phyloP scores from a whole-genome alignment of 2,113 vertebrate species.

The Aegotheles bennettii region DNA sequence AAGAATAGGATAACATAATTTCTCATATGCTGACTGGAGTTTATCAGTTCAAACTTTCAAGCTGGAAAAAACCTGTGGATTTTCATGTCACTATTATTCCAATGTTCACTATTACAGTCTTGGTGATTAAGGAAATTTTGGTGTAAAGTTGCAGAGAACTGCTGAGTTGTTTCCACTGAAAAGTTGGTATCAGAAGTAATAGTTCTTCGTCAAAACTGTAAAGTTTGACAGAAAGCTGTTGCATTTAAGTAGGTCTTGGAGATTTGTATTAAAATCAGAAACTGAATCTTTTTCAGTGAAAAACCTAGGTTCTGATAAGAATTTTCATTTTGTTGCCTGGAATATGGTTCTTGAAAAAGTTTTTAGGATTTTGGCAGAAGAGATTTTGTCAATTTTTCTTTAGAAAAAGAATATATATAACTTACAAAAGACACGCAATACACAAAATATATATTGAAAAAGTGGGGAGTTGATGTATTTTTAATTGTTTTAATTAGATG shows the following conservation, averaged over 20 bases:
- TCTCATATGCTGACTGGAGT: neutral
- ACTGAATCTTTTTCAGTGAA: neutral
- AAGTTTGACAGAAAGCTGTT: neutral
- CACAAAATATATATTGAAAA: neutral
- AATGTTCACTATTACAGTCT: neutral
- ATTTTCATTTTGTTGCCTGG: rapidly evolving
- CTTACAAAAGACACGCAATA: rapidly evolving
- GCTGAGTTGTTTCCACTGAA: neutral
- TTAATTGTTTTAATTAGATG: neutral
- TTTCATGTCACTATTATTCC: neutral
- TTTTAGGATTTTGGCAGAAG: neutral
- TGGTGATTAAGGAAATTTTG: neutral
- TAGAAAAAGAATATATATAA: neutral
- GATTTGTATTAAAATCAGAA: neutral
- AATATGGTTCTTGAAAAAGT: neutral
- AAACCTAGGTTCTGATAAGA: neutral
- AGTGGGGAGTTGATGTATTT: rapidly evolving
- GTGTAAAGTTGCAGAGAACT: neutral
- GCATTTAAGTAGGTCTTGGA: neutral
- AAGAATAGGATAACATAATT: neutral
- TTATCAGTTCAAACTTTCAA: neutral
- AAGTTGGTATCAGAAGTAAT: neutral
- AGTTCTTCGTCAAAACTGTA: neutral
- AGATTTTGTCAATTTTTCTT: neutral
- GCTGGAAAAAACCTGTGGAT: neutral